phyloP scores from a whole-genome alignment of 2,888 invertebrate genomes.

The Parnassius mnemosyne region DNA sequence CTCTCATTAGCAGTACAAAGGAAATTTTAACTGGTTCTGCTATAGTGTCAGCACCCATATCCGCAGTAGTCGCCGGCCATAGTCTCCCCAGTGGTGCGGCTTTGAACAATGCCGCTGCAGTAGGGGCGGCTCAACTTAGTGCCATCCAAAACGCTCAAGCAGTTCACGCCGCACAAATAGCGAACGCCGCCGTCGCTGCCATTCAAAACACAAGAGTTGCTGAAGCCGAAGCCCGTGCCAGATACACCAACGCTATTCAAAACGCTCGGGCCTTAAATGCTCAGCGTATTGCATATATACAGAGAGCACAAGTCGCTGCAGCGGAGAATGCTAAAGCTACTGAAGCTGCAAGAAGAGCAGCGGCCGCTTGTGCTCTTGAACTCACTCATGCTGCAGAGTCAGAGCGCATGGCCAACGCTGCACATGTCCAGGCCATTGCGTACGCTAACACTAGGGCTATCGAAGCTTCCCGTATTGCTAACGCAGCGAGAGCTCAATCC shows the following conservation, averaged over 20 bases:
- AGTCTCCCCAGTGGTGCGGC: constrained; percentile 52
- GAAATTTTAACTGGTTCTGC: no score
- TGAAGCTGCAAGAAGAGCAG: constrained; percentile 68
- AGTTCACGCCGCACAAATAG: constrained; percentile 67
- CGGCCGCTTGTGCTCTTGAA: constrained; percentile 53
- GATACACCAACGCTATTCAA: constrained; percentile 64
- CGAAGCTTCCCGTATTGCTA: constrained; percentile 70
- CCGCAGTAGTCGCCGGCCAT: constrained; percentile 18
- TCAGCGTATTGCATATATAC: constrained; percentile 65
- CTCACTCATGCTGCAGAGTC: constrained; percentile 57
- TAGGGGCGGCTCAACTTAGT: constrained; percentile 68
- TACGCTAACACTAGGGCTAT: constrained; percentile 69
- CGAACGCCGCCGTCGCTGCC: constrained; percentile 67
- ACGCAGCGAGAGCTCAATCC: constrained; percentile 57
- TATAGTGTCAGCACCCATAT: constrained; percentile 5
- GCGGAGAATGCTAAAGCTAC: constrained; percentile 67
- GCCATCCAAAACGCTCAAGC: constrained; percentile 74
- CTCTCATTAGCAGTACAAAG: constrained; percentile 28
- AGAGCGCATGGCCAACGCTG: constrained; percentile 65
- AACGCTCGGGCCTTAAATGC: constrained; percentile 71
- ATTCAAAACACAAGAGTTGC: constrained; percentile 69
- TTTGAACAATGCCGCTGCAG: constrained; percentile 66
- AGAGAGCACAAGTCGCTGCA: constrained; percentile 72
- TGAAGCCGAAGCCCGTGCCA: constrained; percentile 66
- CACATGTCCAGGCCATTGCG: constrained; percentile 67